Percentiles rank a stretch among this genome's conserved stretches.
phyloP scores from a whole-genome alignment of 1,140 invertebrate genomes.

The Conopomorpha cramerella region DNA sequence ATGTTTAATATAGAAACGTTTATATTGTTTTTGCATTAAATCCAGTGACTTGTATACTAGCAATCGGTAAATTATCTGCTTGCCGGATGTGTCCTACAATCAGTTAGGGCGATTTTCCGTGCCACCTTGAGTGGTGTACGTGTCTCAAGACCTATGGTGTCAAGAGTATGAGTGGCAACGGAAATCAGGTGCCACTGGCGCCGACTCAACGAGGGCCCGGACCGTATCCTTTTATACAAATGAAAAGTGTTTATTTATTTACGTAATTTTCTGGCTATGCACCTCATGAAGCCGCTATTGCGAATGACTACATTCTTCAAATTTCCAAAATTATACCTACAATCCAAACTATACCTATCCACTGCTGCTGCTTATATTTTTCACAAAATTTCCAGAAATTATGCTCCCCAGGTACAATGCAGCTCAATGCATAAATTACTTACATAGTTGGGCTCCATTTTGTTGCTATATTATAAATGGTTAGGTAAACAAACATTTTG shows the following conservation, averaged over 20 bases:
- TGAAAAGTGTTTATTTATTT: constrained; percentile 38
- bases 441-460: too few relatives aligned
- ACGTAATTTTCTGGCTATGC: constrained; percentile 51
- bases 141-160: constrained; percentile 56
- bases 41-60: constrained; percentile 47
- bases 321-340: background rate
- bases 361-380: too few relatives aligned
- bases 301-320: constrained; percentile 16
- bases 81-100: constrained; percentile 60
- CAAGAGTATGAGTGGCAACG: constrained; percentile 55
- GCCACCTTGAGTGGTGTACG: constrained; percentile 58
- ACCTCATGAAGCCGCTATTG: constrained; percentile 35
- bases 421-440: too few relatives aligned
- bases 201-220: constrained; percentile 46
- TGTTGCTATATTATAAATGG: too few relatives aligned
- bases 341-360: too few relatives aligned
- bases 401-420: too few relatives aligned
- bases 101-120: constrained; percentile 52
- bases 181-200: constrained; percentile 55
- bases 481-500: too few relatives aligned
- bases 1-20: constrained; percentile 54
- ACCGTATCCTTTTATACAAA: constrained; percentile 48
- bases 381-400: too few relatives aligned
- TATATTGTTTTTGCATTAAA: constrained; percentile 39
- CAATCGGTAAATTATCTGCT: constrained; percentile 44